These are phyloP conservation scores for Labeo rohita DNA, from an alignment of 2,113 vertebrate genomes.

Conservation along the genomic window DNA sequence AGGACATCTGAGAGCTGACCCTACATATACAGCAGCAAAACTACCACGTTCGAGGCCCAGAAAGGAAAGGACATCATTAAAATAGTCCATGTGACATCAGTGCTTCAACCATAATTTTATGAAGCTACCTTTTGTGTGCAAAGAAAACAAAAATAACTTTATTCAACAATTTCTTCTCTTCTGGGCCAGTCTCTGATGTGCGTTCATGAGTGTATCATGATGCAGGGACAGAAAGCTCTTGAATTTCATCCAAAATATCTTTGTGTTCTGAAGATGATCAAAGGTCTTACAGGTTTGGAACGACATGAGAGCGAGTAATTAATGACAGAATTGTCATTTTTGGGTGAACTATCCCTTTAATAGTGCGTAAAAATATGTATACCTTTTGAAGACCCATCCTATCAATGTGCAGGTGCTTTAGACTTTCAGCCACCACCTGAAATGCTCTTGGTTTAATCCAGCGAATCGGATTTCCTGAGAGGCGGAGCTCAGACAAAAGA, in stretches of 20 bases:
- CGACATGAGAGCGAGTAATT: not conserved
- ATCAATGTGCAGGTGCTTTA: conserved; percentile 86
- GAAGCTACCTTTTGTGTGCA: too few relatives aligned
- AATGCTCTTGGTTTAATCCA: conserved; percentile 73
- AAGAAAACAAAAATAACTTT: too few relatives aligned
- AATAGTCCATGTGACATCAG: too few relatives aligned
- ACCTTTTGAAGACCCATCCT: conserved; percentile 81
- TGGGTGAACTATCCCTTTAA: not conserved
- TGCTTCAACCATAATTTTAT: too few relatives aligned
- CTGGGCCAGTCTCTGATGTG: too few relatives aligned
- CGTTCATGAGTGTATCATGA: too few relatives aligned
- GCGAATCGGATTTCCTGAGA: conserved; percentile 82
- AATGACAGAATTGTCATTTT: not conserved
- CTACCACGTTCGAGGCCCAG: not conserved
- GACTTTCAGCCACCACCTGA: conserved; percentile 70
- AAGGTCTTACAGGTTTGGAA: too few relatives aligned
- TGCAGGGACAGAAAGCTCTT: too few relatives aligned
- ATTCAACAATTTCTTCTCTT: too few relatives aligned
- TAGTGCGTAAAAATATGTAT: not conserved
- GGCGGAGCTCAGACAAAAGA: conserved; percentile 78
- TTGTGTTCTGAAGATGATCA: too few relatives aligned
- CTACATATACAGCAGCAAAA: not conserved
- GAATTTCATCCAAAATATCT: too few relatives aligned
- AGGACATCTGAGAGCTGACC: not conserved
- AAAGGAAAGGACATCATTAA: not conserved